Base-by-base conservation (phyloP, 1,140 invertebrate genomes). In the Drosophila rhopaloa region DNA sequence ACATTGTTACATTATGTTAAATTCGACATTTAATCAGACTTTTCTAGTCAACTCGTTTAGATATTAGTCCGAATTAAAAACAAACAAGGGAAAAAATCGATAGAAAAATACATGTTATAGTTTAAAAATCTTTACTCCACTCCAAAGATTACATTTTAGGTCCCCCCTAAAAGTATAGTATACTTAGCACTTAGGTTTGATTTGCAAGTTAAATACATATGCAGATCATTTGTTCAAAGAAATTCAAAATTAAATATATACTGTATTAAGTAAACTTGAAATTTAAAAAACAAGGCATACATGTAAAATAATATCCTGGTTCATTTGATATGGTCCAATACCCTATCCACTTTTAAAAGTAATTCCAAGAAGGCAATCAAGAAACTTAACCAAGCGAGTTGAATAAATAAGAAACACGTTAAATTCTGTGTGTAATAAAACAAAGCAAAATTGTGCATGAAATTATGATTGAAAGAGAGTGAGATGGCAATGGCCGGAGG, bases 361-460 rank as follows among this genome's bases (percentile, higher is more conserved):
- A 61, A 73, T 72, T 56, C 70, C 51, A 50, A 59, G 59, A 48
- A 86, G 63, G 84, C 84, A 89, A 89, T 89, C 84, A 89, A 89
- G 85, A 59, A 89, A 84, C 84, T 89, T 75, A 89, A 61, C 84
- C 84, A 89, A 89, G 84, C 85, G 84, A 90, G 89, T 89, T 84
- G 77, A 88, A 89, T 88, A 88, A 89, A 88, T 71, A 88, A 74
- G 84, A 88, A 88, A 88, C 76, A 89, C 62, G 72, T 77, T 71
- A 62, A 56, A 54, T 46, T 73, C 13, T 60, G 32, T 35, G 38
- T 24, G 38, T 77, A 88, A 88, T 86, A 86, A 88, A 83, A 80
- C 80, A 83, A 89, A 80, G 73, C 68, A 88, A 89, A 88, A 88
- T 83, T 88, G 84, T 88, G 84, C 84, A 88, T 88, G 84, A 89